Conservation (phyloP, 2,113 vertebrate species). For the Leuciscus idus region DNA sequence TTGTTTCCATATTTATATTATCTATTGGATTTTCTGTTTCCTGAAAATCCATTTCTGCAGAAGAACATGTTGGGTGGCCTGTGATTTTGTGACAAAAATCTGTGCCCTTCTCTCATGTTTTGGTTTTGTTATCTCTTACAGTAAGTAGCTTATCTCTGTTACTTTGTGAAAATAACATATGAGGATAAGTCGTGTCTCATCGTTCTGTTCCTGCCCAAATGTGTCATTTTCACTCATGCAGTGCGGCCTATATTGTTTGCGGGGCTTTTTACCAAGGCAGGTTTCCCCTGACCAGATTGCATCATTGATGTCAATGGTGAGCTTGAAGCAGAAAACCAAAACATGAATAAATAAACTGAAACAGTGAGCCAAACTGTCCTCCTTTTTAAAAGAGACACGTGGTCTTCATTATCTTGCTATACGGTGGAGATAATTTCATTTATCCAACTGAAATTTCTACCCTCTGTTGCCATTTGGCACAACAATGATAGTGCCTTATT, state of each 20-base stretch:
- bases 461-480: conserved; percentile 34
- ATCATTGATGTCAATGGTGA: conserved; percentile 13
- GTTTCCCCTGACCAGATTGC: conserved; percentile 32
- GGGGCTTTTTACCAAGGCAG: conserved; percentile 6
- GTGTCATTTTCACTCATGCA: conserved; percentile 49
- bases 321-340: conserved; percentile 31
- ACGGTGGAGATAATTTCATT: conserved; percentile 35
- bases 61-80: background rate
- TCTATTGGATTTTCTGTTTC: background rate
- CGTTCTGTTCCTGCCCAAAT: conserved; percentile 38
- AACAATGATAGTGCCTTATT: conserved; percentile 14
- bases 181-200: background rate
- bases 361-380: background rate
- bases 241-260: conserved; percentile 33
- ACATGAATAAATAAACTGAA: conserved; percentile 27
- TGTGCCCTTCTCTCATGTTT: conserved; percentile 6
- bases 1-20: background rate
- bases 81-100: background rate
- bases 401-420: background rate
- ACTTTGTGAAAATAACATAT: conserved; percentile 8
- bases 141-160: background rate
- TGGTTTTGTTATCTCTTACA: conserved; percentile 1
- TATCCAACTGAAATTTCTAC: conserved; percentile 32
- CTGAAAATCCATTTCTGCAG: background rate
- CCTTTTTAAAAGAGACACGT: background rate